Base-by-base conservation (phyloP, 2,888 invertebrate genomes). In the Scotopteryx bipunctaria region DNA sequence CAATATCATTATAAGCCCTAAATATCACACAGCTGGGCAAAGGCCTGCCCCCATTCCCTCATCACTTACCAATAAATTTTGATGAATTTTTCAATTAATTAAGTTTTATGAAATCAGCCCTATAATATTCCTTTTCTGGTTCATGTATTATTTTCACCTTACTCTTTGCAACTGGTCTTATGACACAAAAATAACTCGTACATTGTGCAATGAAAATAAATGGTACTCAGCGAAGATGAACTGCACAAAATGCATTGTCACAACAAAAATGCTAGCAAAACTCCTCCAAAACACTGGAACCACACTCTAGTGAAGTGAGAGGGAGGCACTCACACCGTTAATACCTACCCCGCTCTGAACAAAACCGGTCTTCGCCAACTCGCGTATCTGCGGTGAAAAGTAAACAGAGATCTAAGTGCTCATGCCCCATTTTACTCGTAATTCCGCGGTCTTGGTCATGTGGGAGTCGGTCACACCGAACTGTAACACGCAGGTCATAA, bases 391-490 rank as follows among this genome's bases (percentile, higher is more conserved):
- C 50, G 59, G 61, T 55, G 52, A 64, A 67, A 65, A 65, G 67
- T 63, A 73, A 67, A 74, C 66, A 66, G 57, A 55, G 59, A 33
- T 64, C 60, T 65, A 68, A 76, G 73, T 73, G 74, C 67, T 67
- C 62, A 55, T 60, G 62, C 58, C 53, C 64, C 67, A 66, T 67
- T 72, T 64, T 67, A 53, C 48, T 11, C 19, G 54, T 47, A 38
- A 41, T 45, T 54, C 50, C 45, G 48, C 54, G 52, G 47, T 57
- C 61, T 52, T 53, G 44, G 47, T 29, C 41, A 35, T 31, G 35
- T 40, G 35, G 13, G 13, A 16, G 4, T 1, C 14, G 5, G 9
- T 49, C 15, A 50, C 43, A 50, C 48, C 15, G 36, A 27, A 9
- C 4, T 25, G 37, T 43, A 37, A 31, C 41, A n/a, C 3, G 14